A percentile compares a stretch with the other conserved stretches of the same genome.
These are phyloP conservation scores for Odontocolon sp. DNA, from an alignment of 2,888 invertebrate genomes.

Conservation along the genomic window DNA sequence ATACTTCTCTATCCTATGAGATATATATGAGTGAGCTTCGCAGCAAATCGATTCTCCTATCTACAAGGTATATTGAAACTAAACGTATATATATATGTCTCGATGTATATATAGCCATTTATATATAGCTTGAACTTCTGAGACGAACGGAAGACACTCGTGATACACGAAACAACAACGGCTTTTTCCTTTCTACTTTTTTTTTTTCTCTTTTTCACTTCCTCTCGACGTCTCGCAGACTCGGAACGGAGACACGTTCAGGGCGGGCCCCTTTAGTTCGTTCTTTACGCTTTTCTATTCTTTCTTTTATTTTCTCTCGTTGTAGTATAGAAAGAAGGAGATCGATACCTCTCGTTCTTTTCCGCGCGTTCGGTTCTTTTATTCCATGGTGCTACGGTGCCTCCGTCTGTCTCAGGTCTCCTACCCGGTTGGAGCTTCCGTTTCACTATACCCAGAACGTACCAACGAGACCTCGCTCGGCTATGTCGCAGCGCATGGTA, in stretches of 20 bases:
- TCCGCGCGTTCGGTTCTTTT: neutral
- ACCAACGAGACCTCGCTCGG: neutral
- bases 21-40: constrained; percentile 12
- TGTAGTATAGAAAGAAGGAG: constrained; percentile 12
- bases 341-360: constrained; percentile 30
- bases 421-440: constrained; percentile 7
- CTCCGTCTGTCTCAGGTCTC: constrained; percentile 37
- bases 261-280: constrained; percentile 36
- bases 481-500: constrained; percentile 25
- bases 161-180: constrained; percentile 36
- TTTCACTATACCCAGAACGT: constrained; percentile 10
- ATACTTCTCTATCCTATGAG: constrained; percentile 18
- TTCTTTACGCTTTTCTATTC: constrained; percentile 1
- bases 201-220: constrained; percentile 1
- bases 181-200: constrained; percentile 16
- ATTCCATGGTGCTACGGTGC: constrained; percentile 18
- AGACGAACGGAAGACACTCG: constrained; percentile 31
- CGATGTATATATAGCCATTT: neutral
- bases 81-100: neutral
- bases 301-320: neutral
- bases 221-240: constrained; percentile 10
- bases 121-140: neutral
- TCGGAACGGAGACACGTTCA: constrained; percentile 8
- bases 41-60: constrained; percentile 4
- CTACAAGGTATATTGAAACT: neutral